A percentile compares a stretch with the other conserved stretches of the same genome.
Evolutionary conservation across 2,113 vertebrate genomes (phyloP).

Genomic region (Dasypus novemcinctus): DNA sequence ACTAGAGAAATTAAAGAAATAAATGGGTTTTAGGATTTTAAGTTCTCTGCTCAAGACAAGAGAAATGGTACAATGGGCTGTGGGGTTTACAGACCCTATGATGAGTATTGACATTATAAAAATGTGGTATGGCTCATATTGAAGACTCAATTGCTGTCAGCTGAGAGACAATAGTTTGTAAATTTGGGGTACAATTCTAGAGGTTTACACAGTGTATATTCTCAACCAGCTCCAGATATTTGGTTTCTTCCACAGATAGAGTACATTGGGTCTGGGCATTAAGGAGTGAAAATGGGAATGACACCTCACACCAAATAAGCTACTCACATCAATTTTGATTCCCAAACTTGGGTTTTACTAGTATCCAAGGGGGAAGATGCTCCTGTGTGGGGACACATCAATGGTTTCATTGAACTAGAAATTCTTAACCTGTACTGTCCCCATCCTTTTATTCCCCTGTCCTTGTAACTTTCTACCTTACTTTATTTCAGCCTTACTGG

Average conservation of each 20-base stretch:
- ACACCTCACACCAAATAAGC: background rate
- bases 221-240: background rate
- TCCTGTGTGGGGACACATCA: background rate
- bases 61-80: background rate
- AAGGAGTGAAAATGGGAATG: background rate
- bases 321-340: background rate
- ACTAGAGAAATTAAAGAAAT: background rate
- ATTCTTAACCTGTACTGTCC: background rate
- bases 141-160: background rate
- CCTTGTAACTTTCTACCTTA: background rate
- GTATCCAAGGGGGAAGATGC: background rate
- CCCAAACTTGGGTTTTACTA: background rate
- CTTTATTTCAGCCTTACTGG: background rate
- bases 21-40: slow-evolving; percentile 9
- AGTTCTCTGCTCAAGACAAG: background rate
- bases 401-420: background rate
- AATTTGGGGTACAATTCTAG: background rate
- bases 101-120: background rate
- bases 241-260: background rate
- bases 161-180: background rate
- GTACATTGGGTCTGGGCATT: background rate
- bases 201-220: background rate
- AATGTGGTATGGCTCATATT: background rate
- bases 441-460: background rate
- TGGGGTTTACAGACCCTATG: background rate